phyloP scores from a whole-genome alignment of 2,113 vertebrate genomes.

The Alexandromys fortis region DNA sequence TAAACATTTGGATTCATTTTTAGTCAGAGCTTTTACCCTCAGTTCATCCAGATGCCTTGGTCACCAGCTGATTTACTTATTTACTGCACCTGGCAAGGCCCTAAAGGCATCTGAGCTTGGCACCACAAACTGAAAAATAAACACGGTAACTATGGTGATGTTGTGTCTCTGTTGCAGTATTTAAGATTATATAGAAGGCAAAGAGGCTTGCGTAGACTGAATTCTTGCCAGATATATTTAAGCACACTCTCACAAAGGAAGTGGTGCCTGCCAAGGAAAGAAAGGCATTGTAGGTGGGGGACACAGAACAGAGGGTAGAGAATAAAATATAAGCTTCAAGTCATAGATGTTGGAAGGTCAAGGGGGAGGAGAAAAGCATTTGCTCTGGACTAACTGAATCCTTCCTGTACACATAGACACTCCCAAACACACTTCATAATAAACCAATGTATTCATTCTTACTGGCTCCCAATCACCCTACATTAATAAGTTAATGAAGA shows the following conservation, averaged over 20 bases:
- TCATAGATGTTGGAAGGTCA: neutral
- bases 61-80: neutral
- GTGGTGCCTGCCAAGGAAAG: neutral
- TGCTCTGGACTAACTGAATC: neutral
- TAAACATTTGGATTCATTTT: slow-evolving; percentile 30
- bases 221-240: neutral
- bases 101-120: slow-evolving; percentile 20
- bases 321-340: neutral
- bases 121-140: neutral
- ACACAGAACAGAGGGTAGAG: neutral
- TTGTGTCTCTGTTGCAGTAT: neutral
- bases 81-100: neutral
- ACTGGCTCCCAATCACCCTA: neutral
- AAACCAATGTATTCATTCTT: neutral
- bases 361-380: neutral
- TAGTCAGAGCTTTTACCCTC: slow-evolving; percentile 16
- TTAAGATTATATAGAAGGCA: neutral
- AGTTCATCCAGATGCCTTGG: neutral
- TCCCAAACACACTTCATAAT: neutral
- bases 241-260: neutral
- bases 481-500: neutral
- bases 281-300: neutral
- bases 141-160: neutral
- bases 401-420: neutral
- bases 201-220: neutral